Percentiles rank a stretch among this genome's conserved stretches.
Evolutionary conservation across 2,113 vertebrate genomes (phyloP).

Genomic region (Melanostigma gelatinosum): DNA sequence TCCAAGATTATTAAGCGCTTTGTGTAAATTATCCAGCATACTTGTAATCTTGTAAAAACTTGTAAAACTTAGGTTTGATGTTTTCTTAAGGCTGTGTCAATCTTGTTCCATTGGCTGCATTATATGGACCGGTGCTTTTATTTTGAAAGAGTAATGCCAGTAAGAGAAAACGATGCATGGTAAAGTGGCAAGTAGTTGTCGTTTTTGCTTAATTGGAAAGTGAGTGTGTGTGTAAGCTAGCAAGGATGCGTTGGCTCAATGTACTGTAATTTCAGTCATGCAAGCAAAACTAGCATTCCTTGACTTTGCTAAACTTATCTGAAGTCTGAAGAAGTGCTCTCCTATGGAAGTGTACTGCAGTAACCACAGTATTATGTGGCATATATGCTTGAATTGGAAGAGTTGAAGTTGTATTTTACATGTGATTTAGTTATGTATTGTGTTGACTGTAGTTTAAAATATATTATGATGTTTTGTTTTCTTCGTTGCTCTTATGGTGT

Average conservation of each 20-base stretch:
- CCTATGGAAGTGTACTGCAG: background rate
- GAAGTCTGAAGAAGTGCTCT: background rate
- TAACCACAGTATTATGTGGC: background rate
- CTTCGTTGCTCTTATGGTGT: background rate
- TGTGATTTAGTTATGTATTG: background rate
- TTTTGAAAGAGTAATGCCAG: background rate
- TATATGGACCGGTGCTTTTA: background rate
- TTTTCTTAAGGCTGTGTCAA: background rate
- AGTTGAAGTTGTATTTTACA: background rate
- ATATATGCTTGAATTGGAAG: background rate
- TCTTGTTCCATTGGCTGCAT: background rate
- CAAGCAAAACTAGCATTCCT: slow-evolving; percentile 1
- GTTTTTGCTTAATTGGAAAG: background rate
- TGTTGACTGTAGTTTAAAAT: background rate
- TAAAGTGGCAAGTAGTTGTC: background rate
- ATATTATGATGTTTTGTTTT: background rate
- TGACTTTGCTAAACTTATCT: background rate
- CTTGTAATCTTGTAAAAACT: background rate
- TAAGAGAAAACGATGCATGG: background rate
- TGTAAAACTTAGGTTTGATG: background rate
- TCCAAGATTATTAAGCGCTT: background rate
- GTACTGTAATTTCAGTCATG: background rate
- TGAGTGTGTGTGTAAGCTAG: background rate
- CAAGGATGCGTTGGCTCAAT: background rate
- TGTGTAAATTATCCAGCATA: background rate